A percentile compares a stretch with the other conserved stretches of the same genome.
These are phyloP conservation scores for Cervus canadensis DNA, from an alignment of 2,113 vertebrate genomes.

Conservation along the genomic window DNA sequence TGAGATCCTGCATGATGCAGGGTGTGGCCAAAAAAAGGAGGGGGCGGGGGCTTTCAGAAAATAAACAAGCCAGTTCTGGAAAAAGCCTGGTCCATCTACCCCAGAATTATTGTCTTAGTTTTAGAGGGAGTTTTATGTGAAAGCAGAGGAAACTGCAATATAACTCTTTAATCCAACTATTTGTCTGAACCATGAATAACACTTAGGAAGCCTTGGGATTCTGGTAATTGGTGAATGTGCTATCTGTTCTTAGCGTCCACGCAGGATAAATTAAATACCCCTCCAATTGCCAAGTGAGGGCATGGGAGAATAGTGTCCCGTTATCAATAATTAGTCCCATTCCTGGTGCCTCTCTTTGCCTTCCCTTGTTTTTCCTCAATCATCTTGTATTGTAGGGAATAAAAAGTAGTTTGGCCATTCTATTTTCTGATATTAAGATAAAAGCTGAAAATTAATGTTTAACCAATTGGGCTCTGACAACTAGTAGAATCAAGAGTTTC, in stretches of 20 bases:
- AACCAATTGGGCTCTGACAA: background rate
- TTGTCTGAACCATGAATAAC: background rate
- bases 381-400: background rate
- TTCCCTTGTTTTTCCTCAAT: background rate
- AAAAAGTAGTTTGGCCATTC: background rate
- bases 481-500: background rate
- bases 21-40: background rate
- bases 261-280: background rate
- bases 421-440: background rate
- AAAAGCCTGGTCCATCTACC: background rate
- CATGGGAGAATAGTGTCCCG: background rate
- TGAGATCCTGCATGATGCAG: accelerated
- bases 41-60: background rate
- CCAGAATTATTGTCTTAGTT: background rate
- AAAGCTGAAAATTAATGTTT: background rate
- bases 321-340: background rate
- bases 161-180: background rate
- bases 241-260: background rate
- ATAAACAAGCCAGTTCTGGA: background rate
- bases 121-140: background rate
- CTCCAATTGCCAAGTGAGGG: background rate
- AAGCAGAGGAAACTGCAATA: background rate
- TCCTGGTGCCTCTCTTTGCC: background rate
- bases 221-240: background rate
- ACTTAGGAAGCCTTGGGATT: background rate